Base-by-base conservation (phyloP, 2,888 invertebrate species). In the Brachynemurus nebulosus region DNA sequence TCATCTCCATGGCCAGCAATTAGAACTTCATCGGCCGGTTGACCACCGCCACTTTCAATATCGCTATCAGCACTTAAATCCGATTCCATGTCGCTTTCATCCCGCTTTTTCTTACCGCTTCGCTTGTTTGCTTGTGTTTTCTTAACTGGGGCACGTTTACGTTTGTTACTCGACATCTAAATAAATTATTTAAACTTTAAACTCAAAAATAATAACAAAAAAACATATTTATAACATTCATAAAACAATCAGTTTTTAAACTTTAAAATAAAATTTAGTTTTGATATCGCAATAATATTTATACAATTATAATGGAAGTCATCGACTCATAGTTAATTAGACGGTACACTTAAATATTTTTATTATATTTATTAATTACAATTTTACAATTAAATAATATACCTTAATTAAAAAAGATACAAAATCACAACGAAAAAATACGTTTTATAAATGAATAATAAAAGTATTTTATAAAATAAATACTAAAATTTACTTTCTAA, bases 1-100 rank as follows among this genome's bases (percentile, higher is more conserved):
- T 65, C 65, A 51, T 72, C 72, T 5, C 69, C 67, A 52, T 65
- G 65, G 11, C 66, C 66, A 23, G 69, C 66, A 45, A 74, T 74
- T 2, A 66, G 57, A 42, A 73, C 58, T 12, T 74, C 74, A 39
- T 74, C 72, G 8, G 37, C 37, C 1, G 69, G 71, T 21, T 67
- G 66, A 47, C 63, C 58, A 42, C 62, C 60, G 46, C 61, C 63
- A 27, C 54, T 58, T 43, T 62, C 64, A 9, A 52, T 54, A 39
- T 51, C 50, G 50, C 62, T 61, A 23, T 53, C 55, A 50, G 63
- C 65, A 51, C 62, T 65, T 43, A 63, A 53, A 48, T 66, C 66
- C 19, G 65, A 64, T 53, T 66, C 66, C 40, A 59, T 56, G 47
- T 67, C 67, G 50, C 61, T 61, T 18, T 65, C 62, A 48, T 63